These are phyloP conservation scores for Rhagologus leucostigma DNA, from an alignment of 2,113 vertebrate species.

Conservation along the genomic window DNA sequence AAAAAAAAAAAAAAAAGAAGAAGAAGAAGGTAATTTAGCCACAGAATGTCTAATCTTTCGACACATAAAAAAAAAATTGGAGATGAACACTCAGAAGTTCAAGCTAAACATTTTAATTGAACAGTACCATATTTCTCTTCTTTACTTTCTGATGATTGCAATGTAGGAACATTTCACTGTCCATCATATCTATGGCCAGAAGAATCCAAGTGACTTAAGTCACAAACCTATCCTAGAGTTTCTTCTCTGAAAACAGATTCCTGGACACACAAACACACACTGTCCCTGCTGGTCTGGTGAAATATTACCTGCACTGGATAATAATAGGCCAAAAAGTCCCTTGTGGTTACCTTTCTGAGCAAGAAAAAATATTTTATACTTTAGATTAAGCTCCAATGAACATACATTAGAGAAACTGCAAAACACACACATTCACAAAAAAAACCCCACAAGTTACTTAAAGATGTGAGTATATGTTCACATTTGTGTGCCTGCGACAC, in stretches of 20 bases:
- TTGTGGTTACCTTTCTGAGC: background rate
- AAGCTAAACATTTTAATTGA: background rate
- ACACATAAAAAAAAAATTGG: background rate
- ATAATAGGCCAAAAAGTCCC: background rate
- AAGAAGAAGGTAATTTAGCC: background rate
- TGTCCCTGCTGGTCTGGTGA: background rate
- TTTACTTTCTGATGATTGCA: background rate
- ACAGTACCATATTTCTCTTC: rapidly evolving
- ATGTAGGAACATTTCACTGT: background rate
- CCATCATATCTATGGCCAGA: background rate
- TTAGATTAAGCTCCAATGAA: background rate
- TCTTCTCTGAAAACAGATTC: background rate
- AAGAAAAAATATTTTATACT: background rate
- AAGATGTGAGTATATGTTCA: background rate
- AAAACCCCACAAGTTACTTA: background rate
- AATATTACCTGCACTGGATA: background rate
- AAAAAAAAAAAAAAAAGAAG: background rate
- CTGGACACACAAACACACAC: background rate
- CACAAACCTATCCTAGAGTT: background rate
- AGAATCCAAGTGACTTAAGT: background rate
- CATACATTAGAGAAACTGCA: background rate
- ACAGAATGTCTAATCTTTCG: background rate
- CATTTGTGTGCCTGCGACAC: background rate
- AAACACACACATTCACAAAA: background rate
- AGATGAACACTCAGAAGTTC: background rate